A percentile compares a stretch with the other conserved stretches of the same genome.
Evolutionary conservation across 2,797 vertebrate species (phyloP).

Genomic region (Carduelis carduelis): DNA sequence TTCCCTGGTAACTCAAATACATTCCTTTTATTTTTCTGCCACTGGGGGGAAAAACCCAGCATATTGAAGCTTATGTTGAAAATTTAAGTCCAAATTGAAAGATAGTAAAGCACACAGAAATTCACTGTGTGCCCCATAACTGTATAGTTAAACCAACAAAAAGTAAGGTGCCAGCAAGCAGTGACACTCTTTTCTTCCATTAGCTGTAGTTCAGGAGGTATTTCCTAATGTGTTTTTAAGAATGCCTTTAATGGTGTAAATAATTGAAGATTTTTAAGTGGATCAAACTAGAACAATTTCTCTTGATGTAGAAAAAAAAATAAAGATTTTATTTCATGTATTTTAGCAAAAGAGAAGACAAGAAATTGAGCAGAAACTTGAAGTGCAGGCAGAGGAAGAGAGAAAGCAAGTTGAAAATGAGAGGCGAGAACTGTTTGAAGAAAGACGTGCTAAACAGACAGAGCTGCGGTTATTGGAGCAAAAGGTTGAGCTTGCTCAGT

Average conservation of each 20-base stretch:
- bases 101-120: not conserved
- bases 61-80: not conserved
- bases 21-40: not conserved
- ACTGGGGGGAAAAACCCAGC: fast-evolving
- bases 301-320: not conserved
- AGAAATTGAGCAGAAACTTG: constrained; percentile 98
- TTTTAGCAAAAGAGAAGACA: constrained; percentile 90
- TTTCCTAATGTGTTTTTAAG: not conserved
- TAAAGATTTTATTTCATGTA: not conserved
- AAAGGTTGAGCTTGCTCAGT: constrained; percentile 96
- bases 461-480: constrained; percentile 95
- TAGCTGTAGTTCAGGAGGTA: not conserved
- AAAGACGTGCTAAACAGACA: constrained; percentile 95
- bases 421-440: constrained; percentile 94
- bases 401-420: constrained; percentile 94
- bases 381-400: constrained; percentile 96
- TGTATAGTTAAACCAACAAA: not conserved
- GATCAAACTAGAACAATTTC: not conserved
- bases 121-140: not conserved
- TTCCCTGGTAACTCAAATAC: not conserved
- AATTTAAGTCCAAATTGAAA: not conserved
- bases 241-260: not conserved
- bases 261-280: not conserved
- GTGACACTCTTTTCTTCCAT: not conserved
- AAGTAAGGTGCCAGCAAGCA: not conserved